Base-by-base conservation (phyloP, 1,140 invertebrate genomes). In the Halictus rubicundus region DNA sequence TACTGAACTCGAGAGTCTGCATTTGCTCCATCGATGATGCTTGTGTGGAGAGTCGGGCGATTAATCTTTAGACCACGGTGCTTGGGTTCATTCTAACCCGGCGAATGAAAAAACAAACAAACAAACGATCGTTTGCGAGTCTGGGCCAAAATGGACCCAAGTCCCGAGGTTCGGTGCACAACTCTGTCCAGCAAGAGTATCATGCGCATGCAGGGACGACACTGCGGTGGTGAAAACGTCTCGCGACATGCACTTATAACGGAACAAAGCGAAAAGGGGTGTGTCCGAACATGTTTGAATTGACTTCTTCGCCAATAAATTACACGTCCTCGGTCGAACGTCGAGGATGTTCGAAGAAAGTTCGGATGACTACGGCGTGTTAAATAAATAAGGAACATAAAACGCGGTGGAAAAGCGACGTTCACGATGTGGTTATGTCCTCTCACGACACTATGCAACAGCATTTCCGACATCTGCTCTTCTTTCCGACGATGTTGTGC, bases 401-500 rank as follows among this genome's bases (percentile, higher is more conserved):
- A 9, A n/a, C 83, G 68, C 61, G 21, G n/a, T 61, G 12, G 49
- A 14, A 70, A 78, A 71, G 25, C 19, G 21, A 42, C 19, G 9
- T 54, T 12, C 46, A 5, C 0, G 23, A 7, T 3, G 21, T 32
- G 10, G 9, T 1, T 2, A 9, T 46, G 19, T 54, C 39, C 19
- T n/a, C 46, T 90, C 78, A 93, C 49, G 81, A 91, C 57, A 93
- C 32, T 4, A 90, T 84, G 78, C 91, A 92, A 69, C 92, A 93
- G 78, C 90, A 91, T 70, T 88, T 91, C 59, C 81, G 79, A 71
- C 91, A 92, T 65, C 78, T 88, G 9, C 83, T 75, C 63, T 89
- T 86, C 60, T 88, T 89, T 10, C 37, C 72, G 0, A 86, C 76
- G 32, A 92, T 90, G 25, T 90, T 88, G 14, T 84, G 84, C 60